Base-by-base conservation (phyloP, 2,113 vertebrate species). In the Phodopus roborovskii region DNA sequence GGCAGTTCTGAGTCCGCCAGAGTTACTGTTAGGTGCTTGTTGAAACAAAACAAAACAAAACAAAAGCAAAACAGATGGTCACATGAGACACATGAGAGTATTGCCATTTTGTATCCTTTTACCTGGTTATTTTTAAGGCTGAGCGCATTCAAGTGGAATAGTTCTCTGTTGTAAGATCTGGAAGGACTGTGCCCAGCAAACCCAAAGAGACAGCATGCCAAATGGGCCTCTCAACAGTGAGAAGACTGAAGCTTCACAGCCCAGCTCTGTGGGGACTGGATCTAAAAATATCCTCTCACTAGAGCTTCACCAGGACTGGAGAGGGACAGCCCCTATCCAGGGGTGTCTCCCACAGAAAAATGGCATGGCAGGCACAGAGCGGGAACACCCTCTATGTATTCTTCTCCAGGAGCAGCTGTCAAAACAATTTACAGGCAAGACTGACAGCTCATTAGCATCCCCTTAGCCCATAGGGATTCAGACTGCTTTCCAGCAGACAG, bases 381-480 rank as follows among this genome's bases (percentile, higher is more conserved):
- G 22, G 22, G 26, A 45, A 88, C 7, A 28, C 45, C 74, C 62
- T 71, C 74, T 68, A 50, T 20, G 45, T 39, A 50, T 82, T 93
- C 83, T 91, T 73, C 58, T 85, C 62, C 39, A 7, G 81, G 81
- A 93, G 66, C 56, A 92, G 71, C 93, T 85, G 85, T 94, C 75
- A 88, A 94, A 93, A 89, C 85, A 92, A 88, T 75, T 75, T 78
- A 56, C 42, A 8, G 50, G 85, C 81, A 94, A 94, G 71, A 85
- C 66, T 39, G 84, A 94, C 42, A 50, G 30, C 79, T 97, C 81
- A 82, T 93, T 94, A 92, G 39, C 48, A 77, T 77, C 42, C 36
- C 81, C 71, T 81, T 58, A 28, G 48, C 75, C 71, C 19, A 26
- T 81, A 13, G 42, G 68, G 74, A 62, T 74, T 68, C 26, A 42